Base-by-base conservation (phyloP, 2,113 vertebrate species). In the Opisthocomus hoazin region DNA sequence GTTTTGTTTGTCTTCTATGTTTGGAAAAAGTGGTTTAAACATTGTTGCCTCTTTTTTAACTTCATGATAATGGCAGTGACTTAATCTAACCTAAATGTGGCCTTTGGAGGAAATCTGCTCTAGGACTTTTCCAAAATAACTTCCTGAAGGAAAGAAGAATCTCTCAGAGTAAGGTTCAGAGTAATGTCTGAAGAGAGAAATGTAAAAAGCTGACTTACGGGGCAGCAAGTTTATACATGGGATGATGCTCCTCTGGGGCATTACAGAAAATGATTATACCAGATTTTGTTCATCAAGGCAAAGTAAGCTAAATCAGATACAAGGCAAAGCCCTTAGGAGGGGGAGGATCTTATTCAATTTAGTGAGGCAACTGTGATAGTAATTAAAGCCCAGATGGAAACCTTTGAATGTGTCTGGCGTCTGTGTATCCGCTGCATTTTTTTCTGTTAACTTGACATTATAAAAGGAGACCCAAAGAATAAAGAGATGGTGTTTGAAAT, bases 381-480 rank as follows among this genome's bases (percentile, higher is more conserved):
- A 97, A 94, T 97, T 94, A 94, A 95, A 88, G 79, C 85, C 84
- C 93, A 96, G 92, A 95, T 96, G 95, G 93, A 96, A 96, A 96
- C 89, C 91, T 96, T 83, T 93, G 87, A 86, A 96, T 90, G 73
- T 92, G 92, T 96, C 95, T 96, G 89, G 89, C 29, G 41, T 89
- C 80, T 94, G 75, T 84, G 66, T 68, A 94, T 93, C 88, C 29
- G 20, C 87, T 84, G 77, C 77, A 79, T 91, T 96, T 94, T 94
- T 95, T 94, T 84, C 74, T 95, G 89, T 95, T 96, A 93, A 95
- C 93, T 96, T 97, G 96, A 93, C 95, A 92, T 96, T 95, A 95
- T 97, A 81, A 94, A 96, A 94, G 91, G 58, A 94, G 96, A 86
- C 91, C 84, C 84, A 88, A 94, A 96, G 94, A 94, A 87, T 90